Evolutionary conservation across 2,797 vertebrate species (phyloP).

Genomic region (Notolepis coatsorum): DNA sequence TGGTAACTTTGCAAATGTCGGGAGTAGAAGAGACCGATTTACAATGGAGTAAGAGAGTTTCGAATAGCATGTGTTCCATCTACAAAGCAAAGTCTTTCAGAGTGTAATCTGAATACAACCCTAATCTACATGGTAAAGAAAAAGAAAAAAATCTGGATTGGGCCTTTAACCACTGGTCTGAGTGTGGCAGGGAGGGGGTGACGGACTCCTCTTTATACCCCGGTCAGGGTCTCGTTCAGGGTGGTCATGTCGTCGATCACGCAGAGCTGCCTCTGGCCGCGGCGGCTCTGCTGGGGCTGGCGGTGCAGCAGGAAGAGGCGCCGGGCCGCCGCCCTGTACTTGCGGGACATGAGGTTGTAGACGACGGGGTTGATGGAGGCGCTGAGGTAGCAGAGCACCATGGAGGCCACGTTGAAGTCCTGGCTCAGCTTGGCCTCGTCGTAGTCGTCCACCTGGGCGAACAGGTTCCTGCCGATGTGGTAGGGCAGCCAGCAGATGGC

Average conservation of each 20-base stretch:
- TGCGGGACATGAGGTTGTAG: conserved; percentile 90
- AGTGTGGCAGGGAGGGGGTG: background rate
- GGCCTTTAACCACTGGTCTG: too few relatives aligned
- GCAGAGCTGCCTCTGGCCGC: conserved; percentile 58
- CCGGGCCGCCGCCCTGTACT: conserved; percentile 84
- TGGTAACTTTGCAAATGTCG: too few relatives aligned
- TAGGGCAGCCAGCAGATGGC: conserved; percentile 92
- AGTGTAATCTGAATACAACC: too few relatives aligned
- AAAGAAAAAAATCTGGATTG: too few relatives aligned
- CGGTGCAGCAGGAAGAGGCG: conserved; percentile 81
- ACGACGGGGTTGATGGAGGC: conserved; percentile 91
- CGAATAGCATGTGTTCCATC: too few relatives aligned
- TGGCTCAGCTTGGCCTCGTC: conserved; percentile 82
- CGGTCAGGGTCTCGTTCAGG: conserved; percentile 73
- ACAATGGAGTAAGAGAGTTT: too few relatives aligned
- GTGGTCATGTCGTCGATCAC: conserved; percentile 65
- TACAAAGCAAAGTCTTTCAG: too few relatives aligned
- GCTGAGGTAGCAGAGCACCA: conserved; percentile 92
- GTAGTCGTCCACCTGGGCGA: conserved; percentile 83
- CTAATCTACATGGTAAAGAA: too few relatives aligned
- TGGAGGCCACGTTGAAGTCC: conserved; percentile 88
- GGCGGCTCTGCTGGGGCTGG: conserved; percentile 28
- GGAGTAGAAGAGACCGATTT: too few relatives aligned
- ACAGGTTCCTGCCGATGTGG: conserved; percentile 89
- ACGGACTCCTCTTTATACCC: conserved; percentile 52